Evolutionary conservation across 1,140 invertebrate genomes (phyloP).

Genomic region (Diachasmimorpha longicaudata): DNA sequence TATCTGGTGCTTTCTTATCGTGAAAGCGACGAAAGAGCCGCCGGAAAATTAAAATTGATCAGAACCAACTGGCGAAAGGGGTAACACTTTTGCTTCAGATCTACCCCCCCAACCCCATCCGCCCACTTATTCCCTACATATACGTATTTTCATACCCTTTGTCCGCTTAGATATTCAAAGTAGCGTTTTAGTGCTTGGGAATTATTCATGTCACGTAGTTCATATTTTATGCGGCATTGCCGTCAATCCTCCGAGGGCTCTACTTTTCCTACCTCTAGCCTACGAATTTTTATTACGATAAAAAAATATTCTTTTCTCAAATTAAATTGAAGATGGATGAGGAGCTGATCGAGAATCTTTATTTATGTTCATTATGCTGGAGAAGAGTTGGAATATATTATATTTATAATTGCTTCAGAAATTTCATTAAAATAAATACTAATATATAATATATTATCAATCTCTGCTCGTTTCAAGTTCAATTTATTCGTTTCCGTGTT

Average conservation of each 20-base stretch:
- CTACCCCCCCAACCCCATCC: no score
- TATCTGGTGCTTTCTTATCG: background rate
- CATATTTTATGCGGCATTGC: slow-evolving; percentile 30
- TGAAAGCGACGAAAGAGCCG: background rate
- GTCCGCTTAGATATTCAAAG: slow-evolving; percentile 26
- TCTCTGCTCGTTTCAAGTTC: no score
- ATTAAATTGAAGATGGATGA: slow-evolving; percentile 1
- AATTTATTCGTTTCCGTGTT: no score
- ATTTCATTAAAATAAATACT: no score
- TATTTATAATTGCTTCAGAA: no score
- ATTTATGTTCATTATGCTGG: background rate
- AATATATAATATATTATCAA: no score
- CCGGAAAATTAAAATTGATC: slow-evolving; percentile 26
- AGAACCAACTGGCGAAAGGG: background rate
- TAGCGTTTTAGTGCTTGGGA: slow-evolving; percentile 24
- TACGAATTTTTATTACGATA: background rate
- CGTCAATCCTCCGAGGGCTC: slow-evolving; percentile 14
- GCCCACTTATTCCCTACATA: background rate
- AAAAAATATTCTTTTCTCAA: slow-evolving; percentile 2
- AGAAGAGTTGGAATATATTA: no score
- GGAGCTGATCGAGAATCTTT: background rate
- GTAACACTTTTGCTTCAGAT: background rate
- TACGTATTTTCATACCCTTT: slow-evolving; percentile 14
- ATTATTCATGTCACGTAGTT: slow-evolving; percentile 33
- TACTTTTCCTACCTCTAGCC: background rate